phyloP scores from a whole-genome alignment of 2,888 invertebrate genomes.

The Gari tellinella region DNA sequence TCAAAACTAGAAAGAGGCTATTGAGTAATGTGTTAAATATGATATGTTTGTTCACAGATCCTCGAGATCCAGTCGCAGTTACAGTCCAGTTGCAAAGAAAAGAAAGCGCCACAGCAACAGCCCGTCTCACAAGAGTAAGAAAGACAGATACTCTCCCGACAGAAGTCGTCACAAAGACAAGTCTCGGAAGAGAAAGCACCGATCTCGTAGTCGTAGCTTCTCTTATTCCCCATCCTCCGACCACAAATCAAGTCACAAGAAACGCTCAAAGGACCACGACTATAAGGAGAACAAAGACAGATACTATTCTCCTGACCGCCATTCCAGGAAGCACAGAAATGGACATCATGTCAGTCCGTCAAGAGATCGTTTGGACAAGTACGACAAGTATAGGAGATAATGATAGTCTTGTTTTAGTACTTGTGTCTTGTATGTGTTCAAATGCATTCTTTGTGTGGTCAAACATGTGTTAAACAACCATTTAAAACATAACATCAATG shows the following conservation, averaged over 20 bases:
- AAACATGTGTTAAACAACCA: too few relatives aligned
- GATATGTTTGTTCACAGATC: slow-evolving; percentile 53
- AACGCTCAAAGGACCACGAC: slow-evolving; percentile 60
- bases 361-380: slow-evolving; percentile 60
- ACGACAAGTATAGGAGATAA: slow-evolving; percentile 25
- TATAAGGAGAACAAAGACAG: slow-evolving; percentile 57
- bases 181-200: slow-evolving; percentile 69
- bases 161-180: slow-evolving; percentile 63
- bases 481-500: too few relatives aligned
- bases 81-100: slow-evolving; percentile 65
- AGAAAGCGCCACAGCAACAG: slow-evolving; percentile 54
- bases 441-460: too few relatives aligned
- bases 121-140: slow-evolving; percentile 65
- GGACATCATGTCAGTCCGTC: slow-evolving; percentile 69
- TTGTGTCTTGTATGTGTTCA: too few relatives aligned
- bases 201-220: slow-evolving; percentile 64
- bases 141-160: slow-evolving; percentile 65
- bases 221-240: slow-evolving; percentile 65
- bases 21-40: too few relatives aligned
- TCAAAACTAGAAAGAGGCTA: too few relatives aligned
- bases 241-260: slow-evolving; percentile 57
- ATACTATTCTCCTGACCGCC: slow-evolving; percentile 67
- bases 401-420: too few relatives aligned
- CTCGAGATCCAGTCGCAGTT: slow-evolving; percentile 65
- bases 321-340: slow-evolving; percentile 69